These are phyloP conservation scores for Chelonus formosanus DNA, from an alignment of 2,888 invertebrate species.

Conservation along the genomic window DNA sequence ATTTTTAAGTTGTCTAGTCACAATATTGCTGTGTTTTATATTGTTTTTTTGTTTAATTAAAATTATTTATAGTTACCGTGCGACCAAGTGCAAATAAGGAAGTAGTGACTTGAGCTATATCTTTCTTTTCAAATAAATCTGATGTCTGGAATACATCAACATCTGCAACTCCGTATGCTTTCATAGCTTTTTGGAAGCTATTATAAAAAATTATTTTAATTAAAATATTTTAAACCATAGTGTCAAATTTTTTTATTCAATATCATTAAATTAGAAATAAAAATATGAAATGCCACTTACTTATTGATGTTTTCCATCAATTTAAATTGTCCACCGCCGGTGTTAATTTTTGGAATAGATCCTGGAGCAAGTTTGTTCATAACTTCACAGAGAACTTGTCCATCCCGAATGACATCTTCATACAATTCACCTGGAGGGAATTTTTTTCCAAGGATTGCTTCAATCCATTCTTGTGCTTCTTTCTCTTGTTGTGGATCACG, in stretches of 20 bases:
- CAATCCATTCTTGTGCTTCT: conserved; percentile 94
- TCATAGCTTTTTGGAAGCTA: conserved; percentile 86
- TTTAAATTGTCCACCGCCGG: conserved; percentile 96
- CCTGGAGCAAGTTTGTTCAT: conserved; percentile 95
- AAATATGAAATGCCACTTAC: conserved; percentile 68
- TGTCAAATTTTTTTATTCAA: background rate
- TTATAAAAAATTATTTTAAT: conserved; percentile 1
- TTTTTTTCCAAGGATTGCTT: conserved; percentile 84
- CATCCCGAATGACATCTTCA: conserved; percentile 92
- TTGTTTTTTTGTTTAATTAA: background rate
- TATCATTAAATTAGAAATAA: background rate
- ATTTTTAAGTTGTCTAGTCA: too few relatives aligned
- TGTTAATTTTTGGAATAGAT: conserved; percentile 88
- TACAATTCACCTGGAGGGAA: conserved; percentile 83
- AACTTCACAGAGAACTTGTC: conserved; percentile 89
- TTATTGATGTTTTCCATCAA: conserved; percentile 99
- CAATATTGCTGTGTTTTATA: background rate
- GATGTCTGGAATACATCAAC: conserved; percentile 97
- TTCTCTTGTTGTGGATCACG: conserved; percentile 83
- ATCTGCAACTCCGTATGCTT: conserved; percentile 87
- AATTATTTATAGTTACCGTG: conserved; percentile 68
- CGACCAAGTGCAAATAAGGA: conserved; percentile 87
- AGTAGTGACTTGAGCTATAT: conserved; percentile 85
- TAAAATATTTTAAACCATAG: too few relatives aligned
- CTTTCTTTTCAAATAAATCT: conserved; percentile 95